phyloP scores from a whole-genome alignment of 2,797 vertebrate species.

The Galago senegalensis region DNA sequence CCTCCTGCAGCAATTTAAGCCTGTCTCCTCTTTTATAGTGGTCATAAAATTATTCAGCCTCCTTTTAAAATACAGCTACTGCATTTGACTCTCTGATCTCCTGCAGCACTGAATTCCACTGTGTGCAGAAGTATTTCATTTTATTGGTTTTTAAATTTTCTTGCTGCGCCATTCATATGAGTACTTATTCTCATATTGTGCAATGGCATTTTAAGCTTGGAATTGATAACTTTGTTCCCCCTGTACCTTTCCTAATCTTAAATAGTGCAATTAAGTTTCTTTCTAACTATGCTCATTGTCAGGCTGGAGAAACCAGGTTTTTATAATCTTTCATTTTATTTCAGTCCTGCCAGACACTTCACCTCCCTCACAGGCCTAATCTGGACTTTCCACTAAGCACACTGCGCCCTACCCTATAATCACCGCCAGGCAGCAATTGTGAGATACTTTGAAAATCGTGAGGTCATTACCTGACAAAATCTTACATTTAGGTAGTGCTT shows the following conservation, averaged over 20 bases:
- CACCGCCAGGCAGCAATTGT: slow-evolving; percentile 76
- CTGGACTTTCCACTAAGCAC: slow-evolving; percentile 63
- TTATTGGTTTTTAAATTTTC: slow-evolving; percentile 86
- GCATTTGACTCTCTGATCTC: slow-evolving; percentile 83
- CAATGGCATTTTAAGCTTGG: slow-evolving; percentile 79
- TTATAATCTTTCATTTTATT: slow-evolving; percentile 65
- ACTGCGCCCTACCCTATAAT: slow-evolving; percentile 71
- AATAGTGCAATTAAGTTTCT: slow-evolving; percentile 81
- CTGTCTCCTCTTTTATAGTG: slow-evolving; percentile 80
- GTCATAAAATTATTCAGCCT: slow-evolving; percentile 84
- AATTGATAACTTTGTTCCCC: slow-evolving; percentile 80
- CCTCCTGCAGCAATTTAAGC: slow-evolving; percentile 70
- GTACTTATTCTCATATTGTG: slow-evolving; percentile 81
- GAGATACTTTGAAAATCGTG: slow-evolving; percentile 73
- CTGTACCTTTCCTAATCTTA: slow-evolving; percentile 81
- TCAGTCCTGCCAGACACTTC: slow-evolving; percentile 65
- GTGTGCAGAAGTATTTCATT: slow-evolving; percentile 81
- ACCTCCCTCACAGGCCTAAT: slow-evolving; percentile 57
- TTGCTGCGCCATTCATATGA: slow-evolving; percentile 74
- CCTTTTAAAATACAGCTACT: slow-evolving; percentile 80
- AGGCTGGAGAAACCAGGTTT: slow-evolving; percentile 65
- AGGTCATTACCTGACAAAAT: slow-evolving; percentile 83
- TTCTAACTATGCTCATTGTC: slow-evolving; percentile 78
- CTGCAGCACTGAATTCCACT: slow-evolving; percentile 77
- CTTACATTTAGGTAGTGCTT: slow-evolving; percentile 67